Conservation (phyloP, 2,113 vertebrate species). For the Sinocyclocheilus anshuiensis region DNA sequence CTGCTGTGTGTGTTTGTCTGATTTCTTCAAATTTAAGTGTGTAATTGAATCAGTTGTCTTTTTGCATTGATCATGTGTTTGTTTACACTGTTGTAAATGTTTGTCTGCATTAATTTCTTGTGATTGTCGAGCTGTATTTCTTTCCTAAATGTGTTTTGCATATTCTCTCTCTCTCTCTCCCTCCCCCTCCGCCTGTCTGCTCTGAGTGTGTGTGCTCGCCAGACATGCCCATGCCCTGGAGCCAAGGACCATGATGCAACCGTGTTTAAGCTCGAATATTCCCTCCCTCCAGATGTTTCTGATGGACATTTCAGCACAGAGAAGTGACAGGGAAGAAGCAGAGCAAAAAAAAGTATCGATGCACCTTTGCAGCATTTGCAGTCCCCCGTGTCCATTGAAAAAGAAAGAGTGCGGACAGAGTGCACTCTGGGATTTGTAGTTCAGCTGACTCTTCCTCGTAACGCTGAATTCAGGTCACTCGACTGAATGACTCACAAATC, state of each 20-base stretch:
- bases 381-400: background rate
- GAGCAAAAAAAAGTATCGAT: conserved; percentile 43
- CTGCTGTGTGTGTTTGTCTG: background rate
- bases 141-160: conserved; percentile 22
- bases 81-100: background rate
- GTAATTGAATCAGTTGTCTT: background rate
- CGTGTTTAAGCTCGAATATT: conserved; percentile 23
- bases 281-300: conserved; percentile 19
- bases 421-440: conserved; percentile 51
- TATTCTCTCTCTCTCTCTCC: background rate
- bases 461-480: conserved; percentile 32
- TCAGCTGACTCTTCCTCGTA: background rate
- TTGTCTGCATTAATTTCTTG: background rate
- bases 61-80: conserved; percentile 3
- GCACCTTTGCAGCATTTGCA: conserved; percentile 12
- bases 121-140: background rate
- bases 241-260: conserved; percentile 44
- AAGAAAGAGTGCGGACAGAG: background rate
- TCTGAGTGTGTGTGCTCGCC: conserved; percentile 6
- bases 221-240: conserved; percentile 45
- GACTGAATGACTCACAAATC: conserved; percentile 1
- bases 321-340: conserved; percentile 9
- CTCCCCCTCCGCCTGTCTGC: background rate
- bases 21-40: background rate
- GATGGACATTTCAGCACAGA: conserved; percentile 27